phyloP scores from a whole-genome alignment of 2,797 vertebrate genomes.

The Sebastiscus albofasciatus region DNA sequence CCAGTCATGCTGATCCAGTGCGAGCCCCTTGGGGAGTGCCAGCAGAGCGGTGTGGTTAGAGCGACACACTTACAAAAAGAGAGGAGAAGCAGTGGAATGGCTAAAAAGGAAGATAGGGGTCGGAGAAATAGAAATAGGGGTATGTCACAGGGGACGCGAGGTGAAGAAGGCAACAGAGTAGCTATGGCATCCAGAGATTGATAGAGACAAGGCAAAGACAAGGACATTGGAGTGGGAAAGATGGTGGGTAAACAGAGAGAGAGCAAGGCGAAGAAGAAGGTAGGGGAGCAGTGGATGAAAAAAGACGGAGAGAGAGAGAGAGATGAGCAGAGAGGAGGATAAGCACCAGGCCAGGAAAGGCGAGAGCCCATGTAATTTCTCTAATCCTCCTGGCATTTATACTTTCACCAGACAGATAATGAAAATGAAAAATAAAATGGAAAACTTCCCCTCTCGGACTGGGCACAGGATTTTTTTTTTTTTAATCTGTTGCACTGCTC shows the following conservation, averaged over 20 bases:
- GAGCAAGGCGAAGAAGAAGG: conserved; percentile 37
- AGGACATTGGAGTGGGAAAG: conserved; percentile 31
- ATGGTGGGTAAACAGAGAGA: conserved; percentile 54
- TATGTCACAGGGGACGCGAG: conserved; percentile 29
- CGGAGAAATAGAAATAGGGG: conserved; percentile 32
- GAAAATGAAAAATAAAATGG: conserved; percentile 87
- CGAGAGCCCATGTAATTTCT: conserved; percentile 86
- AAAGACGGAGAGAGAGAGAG: conserved; percentile 21
- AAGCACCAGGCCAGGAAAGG: conserved; percentile 79
- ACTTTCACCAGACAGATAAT: conserved; percentile 86
- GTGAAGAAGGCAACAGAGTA: conserved; percentile 22
- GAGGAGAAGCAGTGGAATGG: conserved; percentile 8
- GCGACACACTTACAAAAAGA: conserved; percentile 38
- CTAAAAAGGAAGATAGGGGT: conserved; percentile 19
- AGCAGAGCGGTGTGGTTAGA: conserved; percentile 18
- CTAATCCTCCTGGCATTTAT: conserved; percentile 89
- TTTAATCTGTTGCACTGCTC: conserved; percentile 80
- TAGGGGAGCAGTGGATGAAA: conserved; percentile 35
- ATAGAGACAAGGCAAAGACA: conserved; percentile 34
- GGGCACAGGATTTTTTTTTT: conserved; percentile 62
- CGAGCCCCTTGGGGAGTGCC: conserved; percentile 54
- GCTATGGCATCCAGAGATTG: conserved; percentile 43
- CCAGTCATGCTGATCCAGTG: conserved; percentile 59
- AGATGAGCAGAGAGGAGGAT: conserved; percentile 75
- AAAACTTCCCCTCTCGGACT: conserved; percentile 75